Base-by-base conservation (phyloP, 1,140 invertebrate species). In the Drosophila seguyi region DNA sequence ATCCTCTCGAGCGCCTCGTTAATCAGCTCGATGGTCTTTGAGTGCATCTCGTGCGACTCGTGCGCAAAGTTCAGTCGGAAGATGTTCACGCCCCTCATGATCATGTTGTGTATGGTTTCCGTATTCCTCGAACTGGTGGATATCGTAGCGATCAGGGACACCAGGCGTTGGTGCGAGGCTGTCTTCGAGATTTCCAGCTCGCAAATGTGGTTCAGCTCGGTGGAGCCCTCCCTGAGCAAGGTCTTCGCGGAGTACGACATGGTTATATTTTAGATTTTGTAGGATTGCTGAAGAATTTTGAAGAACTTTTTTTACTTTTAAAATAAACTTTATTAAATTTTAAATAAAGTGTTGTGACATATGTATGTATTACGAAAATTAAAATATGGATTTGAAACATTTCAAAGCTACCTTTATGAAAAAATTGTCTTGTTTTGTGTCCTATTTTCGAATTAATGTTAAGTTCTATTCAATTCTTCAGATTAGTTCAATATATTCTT, bases 91-190 rank as follows among this genome's bases (percentile, higher is more conserved):
- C 99, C 99, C 10, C 97, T 97, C 77, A 97, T 95, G 92, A 99
- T 98, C 98, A 99, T 99, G 81, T 98, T 95, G 88, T 98, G 96
- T 29, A 99, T 93, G 79, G 95, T 97, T n/a, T 95, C 95, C 0
- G 97, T 95, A 55, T 96, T 95, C 16, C 96, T 94, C 10, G 98
- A 99, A 6, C 96, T 97, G 0, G 97, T 98, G n/a, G 98, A 99
- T 90, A 99, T 99, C 1, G 99, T 99, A 91, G 98, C 99, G 87
- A 99, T 98, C 76, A 99, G 98, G 27, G 98, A 98, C 2, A 98
- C 98, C 18, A 99, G 95, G 50, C 99, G 95, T 0, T 96, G 94
- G 80, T 95, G 96, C 2, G 95, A 95, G 0, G 96, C 95, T 94
- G 95, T n/a, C 95, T 97, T 90, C 97, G 38, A 96, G 57, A 99